phyloP scores from a whole-genome alignment of 1,140 invertebrate species.

The Halesus radiatus region DNA sequence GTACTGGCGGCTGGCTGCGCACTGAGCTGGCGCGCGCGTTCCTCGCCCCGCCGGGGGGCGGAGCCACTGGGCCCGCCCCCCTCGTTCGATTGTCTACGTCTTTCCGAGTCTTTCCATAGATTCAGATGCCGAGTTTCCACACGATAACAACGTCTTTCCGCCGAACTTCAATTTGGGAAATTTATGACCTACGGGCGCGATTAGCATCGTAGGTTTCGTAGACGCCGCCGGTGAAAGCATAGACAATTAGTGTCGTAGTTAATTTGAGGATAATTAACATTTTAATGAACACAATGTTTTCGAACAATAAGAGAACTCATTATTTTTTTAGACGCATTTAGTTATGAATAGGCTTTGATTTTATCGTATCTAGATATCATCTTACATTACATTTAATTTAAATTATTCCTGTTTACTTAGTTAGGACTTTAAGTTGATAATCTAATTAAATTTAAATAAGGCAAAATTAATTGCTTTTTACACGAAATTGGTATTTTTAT shows the following conservation, averaged over 20 bases:
- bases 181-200: constrained; percentile 38
- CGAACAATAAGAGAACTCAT: constrained; percentile 25
- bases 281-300: constrained; percentile 36
- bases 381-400: background rate
- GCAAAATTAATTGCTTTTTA: too few relatives aligned
- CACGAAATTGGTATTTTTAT: too few relatives aligned
- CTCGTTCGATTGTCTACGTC: constrained; percentile 57
- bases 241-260: constrained; percentile 40
- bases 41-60: constrained; percentile 58
- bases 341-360: constrained; percentile 7
- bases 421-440: too few relatives aligned
- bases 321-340: constrained; percentile 12
- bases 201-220: constrained; percentile 31
- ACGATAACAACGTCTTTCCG: constrained; percentile 49
- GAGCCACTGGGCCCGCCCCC: constrained; percentile 60
- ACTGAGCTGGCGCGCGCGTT: constrained; percentile 60
- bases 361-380: constrained; percentile 9
- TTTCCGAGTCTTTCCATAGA: constrained; percentile 8
- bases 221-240: constrained; percentile 31
- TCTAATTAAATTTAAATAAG: too few relatives aligned
- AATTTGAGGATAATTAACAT: constrained; percentile 35
- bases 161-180: constrained; percentile 59
- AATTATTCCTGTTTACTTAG: constrained; percentile 6
- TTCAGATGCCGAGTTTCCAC: constrained; percentile 41
- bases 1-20: constrained; percentile 39